Base-by-base conservation (phyloP, 92 coral and sea anemone species). In the Palythoa grandiflora region DNA sequence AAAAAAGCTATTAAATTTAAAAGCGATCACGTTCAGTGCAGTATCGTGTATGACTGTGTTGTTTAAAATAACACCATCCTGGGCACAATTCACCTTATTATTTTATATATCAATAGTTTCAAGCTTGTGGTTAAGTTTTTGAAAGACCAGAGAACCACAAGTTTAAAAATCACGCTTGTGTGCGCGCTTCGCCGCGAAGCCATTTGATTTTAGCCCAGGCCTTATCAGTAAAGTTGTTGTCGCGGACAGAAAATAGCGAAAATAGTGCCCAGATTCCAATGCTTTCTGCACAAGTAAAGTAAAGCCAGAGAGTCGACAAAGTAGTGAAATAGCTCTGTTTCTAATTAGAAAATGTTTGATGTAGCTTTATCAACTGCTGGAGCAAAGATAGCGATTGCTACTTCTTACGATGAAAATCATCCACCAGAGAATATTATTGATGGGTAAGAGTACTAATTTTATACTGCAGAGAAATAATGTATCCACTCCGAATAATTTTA, bases 351-450 rank as follows among this genome's bases (percentile, higher is more conserved):
- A 84, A 96, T 96, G 99, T 94, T 97, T 68, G 98, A 97, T 70
- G 96, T 92, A 48, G 98, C 99, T 83, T 89, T 97, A 51, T 92
- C 89, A 21, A 91, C 91, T 89, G 92, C 97, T 83, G 99, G 99
- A 39, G 96, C 98, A 39, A 93, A 88, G 83, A 91, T 97, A 54
- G 92, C 96, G 78, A 89, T 92, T 78, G 94, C 95, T 13, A 91
- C 97, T 55, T 92, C 99, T 4, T 91, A 89, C 65, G 96, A 97
- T 74, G 98, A 95, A 84, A 92, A 89, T 73, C 88, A 84, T 84
- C 99, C 99, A 1, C 99, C 99, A 79, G 99, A 97, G 87, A 97
- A 95, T 85, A 94, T 97, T 39, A 95, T 95, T 16, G 99, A 97
- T 71, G 99, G 99, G 99, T 97, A 88, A 85, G 91, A 68, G 57